Conservation (phyloP, 2,113 vertebrate genomes). For the Myotis yumanensis region DNA sequence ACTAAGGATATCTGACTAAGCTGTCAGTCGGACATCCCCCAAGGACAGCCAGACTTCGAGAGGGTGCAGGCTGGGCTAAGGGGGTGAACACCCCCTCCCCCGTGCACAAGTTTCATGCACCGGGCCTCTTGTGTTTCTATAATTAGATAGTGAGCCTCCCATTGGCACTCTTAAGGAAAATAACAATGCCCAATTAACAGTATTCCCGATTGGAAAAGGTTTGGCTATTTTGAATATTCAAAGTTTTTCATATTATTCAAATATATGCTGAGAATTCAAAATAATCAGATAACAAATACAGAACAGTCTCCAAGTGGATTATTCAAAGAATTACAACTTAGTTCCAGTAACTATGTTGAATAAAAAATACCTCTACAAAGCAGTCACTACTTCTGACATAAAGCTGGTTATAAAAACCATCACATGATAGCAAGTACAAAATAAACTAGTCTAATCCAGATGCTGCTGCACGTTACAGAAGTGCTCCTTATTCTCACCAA, state of each 20-base stretch:
- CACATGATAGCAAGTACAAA: neutral
- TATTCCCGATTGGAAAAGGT: neutral
- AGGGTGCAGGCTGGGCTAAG: too few relatives aligned
- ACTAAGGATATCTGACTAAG: too few relatives aligned
- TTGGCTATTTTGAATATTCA: neutral
- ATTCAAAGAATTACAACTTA: slow-evolving; percentile 36
- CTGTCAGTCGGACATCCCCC: too few relatives aligned
- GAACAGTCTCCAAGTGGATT: neutral
- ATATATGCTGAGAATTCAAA: slow-evolving; percentile 11
- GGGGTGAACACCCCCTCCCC: too few relatives aligned
- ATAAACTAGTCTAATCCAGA: neutral
- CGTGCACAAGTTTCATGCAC: too few relatives aligned
- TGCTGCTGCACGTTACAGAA: neutral
- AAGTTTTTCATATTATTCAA: neutral
- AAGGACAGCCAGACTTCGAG: too few relatives aligned
- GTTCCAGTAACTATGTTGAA: neutral
- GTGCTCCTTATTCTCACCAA: neutral
- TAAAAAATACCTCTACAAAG: neutral
- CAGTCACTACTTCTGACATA: neutral
- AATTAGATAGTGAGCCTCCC: neutral
- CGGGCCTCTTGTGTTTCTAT: neutral
- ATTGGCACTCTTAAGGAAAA: neutral
- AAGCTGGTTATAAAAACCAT: slow-evolving; percentile 29
- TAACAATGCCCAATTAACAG: neutral
- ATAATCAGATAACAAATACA: neutral